phyloP scores from a whole-genome alignment of 2,113 vertebrate species.

The Notarius quadriscutis region DNA sequence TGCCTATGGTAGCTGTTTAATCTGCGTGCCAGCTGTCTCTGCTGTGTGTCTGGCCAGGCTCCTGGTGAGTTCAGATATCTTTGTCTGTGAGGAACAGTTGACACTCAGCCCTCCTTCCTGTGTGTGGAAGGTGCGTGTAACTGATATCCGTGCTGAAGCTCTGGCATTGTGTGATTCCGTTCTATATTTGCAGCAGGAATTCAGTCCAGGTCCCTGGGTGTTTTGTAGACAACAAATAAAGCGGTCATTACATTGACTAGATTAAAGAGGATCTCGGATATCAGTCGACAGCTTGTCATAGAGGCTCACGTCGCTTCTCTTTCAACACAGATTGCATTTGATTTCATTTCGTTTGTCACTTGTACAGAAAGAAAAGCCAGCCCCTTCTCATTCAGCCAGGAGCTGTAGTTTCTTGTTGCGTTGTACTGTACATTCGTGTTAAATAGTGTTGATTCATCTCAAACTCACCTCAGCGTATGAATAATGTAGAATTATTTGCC shows the following conservation, averaged over 20 bases:
- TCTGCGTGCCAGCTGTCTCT: conserved; percentile 33
- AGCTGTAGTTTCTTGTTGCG: background rate
- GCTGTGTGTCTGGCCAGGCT: conserved; percentile 13
- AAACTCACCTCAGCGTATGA: background rate
- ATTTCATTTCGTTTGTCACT: background rate
- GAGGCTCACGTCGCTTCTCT: background rate
- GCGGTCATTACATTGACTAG: conserved; percentile 5
- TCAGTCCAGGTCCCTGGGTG: background rate
- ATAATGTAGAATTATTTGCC: background rate
- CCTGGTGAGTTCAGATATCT: conserved; percentile 25
- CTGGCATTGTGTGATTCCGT: background rate
- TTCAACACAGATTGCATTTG: background rate
- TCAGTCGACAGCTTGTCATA: background rate
- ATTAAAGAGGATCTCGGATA: background rate
- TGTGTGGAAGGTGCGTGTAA: conserved; percentile 13
- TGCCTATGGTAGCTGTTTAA: conserved; percentile 36
- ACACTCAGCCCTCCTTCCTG: conserved; percentile 11
- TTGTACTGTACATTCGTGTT: background rate
- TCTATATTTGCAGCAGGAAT: conserved; percentile 9
- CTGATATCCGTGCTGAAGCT: background rate
- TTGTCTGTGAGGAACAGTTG: conserved; percentile 15
- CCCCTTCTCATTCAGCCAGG: background rate
- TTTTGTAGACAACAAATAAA: conserved; percentile 6
- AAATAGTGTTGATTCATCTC: background rate
- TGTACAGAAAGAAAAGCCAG: background rate